phyloP scores from a whole-genome alignment of 2,888 invertebrate genomes.

The Axea sp. region DNA sequence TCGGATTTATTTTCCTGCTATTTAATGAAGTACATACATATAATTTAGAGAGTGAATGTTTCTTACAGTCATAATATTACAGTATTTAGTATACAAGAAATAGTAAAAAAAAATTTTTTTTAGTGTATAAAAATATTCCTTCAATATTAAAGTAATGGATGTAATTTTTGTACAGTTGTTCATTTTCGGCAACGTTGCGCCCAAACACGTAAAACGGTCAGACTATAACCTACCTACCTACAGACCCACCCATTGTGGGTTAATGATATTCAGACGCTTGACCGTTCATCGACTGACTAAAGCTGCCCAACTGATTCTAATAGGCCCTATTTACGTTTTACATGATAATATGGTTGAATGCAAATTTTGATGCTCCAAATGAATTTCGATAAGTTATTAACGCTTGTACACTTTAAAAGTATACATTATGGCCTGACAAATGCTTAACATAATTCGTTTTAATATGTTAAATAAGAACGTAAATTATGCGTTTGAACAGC shows the following conservation, averaged over 20 bases:
- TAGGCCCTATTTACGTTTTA: constrained; percentile 22
- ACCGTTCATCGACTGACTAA: constrained; percentile 66
- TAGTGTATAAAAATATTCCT: too few species aligned
- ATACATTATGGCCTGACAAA: too few species aligned
- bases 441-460: too few species aligned
- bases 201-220: constrained; percentile 68
- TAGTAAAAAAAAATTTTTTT: too few species aligned
- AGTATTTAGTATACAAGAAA: too few species aligned
- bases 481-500: too few species aligned
- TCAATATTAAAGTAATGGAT: too few species aligned
- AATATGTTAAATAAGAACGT: too few species aligned
- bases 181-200: constrained; percentile 64
- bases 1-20: constrained; percentile 8
- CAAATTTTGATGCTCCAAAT: too few species aligned
- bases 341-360: constrained; percentile 11
- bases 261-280: constrained; percentile 75
- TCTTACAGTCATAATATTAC: constrained; percentile 5
- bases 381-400: too few species aligned
- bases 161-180: constrained; percentile 17
- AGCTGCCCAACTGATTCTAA: constrained; percentile 64
- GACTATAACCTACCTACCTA: constrained; percentile 67
- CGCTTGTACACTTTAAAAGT: too few species aligned
- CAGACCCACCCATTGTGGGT: constrained; percentile 72
- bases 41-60: constrained; percentile 13
- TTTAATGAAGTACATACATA: background rate